phyloP scores from a whole-genome alignment of 2,888 invertebrate species.

The Acanthoscelides obtectus region DNA sequence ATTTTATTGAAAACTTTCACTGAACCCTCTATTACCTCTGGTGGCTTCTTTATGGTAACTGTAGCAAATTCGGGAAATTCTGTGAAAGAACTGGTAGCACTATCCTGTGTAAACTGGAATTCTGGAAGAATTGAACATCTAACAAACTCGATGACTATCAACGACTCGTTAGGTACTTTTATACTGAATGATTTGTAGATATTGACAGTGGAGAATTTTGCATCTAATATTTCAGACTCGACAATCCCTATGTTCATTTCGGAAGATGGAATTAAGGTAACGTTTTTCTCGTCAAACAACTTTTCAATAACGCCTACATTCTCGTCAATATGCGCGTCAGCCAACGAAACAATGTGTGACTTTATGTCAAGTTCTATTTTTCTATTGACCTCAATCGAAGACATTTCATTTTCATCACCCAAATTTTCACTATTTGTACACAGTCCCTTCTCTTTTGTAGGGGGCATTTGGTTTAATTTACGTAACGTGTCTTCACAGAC shows the following conservation, averaged over 20 bases:
- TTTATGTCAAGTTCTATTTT: background rate
- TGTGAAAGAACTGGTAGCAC: background rate
- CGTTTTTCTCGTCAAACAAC: background rate
- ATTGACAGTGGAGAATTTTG: background rate
- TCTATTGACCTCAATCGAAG: no score
- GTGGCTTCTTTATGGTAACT: background rate
- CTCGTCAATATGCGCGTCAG: background rate
- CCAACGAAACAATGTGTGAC: background rate
- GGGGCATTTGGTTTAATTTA: background rate
- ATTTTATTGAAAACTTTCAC: background rate
- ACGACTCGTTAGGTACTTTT: background rate
- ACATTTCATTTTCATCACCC: background rate
- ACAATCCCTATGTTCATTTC: background rate
- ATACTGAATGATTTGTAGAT: background rate
- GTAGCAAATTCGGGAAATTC: background rate
- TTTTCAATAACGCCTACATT: background rate
- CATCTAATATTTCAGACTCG: background rate
- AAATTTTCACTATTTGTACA: background rate
- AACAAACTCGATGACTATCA: background rate
- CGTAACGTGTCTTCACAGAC: background rate
- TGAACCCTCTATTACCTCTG: background rate
- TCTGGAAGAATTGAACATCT: background rate
- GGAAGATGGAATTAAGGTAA: background rate
- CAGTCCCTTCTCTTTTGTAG: background rate
- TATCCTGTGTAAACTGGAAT: background rate